Conservation (phyloP, 2,113 vertebrate species). For the Ammospiza caudacuta region DNA sequence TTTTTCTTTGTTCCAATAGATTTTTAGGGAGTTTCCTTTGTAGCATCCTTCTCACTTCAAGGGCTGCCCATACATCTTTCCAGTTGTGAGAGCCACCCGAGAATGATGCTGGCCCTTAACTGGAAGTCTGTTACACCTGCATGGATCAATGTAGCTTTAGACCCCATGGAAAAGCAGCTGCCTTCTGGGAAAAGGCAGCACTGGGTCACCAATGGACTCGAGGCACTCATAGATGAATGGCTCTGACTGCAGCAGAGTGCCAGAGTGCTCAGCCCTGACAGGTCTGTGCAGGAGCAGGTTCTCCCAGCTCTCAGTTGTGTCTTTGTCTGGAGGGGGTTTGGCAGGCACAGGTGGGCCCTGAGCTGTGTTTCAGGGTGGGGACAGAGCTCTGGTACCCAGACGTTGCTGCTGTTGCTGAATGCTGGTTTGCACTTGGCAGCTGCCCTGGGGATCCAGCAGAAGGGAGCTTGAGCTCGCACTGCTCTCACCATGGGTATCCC, state of each 20-base stretch:
- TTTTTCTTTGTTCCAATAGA: neutral
- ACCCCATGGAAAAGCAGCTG: accelerated
- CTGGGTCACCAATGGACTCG: accelerated
- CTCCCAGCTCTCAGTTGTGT: neutral
- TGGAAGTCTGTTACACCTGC: accelerated
- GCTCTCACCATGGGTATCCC: accelerated
- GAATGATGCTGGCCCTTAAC: neutral
- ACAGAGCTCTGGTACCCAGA: neutral
- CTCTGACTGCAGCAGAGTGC: accelerated
- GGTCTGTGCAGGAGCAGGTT: neutral
- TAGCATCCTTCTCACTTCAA: neutral
- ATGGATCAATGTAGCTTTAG: accelerated
- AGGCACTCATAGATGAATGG: accelerated
- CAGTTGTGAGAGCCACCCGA: accelerated
- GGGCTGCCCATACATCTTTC: neutral
- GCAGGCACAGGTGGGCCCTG: neutral
- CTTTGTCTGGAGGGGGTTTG: neutral
- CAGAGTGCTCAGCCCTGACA: neutral
- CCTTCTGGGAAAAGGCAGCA: neutral
- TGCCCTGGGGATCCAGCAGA: neutral
- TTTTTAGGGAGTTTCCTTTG: neutral
- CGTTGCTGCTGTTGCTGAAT: neutral
- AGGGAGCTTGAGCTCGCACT: accelerated
- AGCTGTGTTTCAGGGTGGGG: neutral
- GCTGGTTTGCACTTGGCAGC: accelerated